A percentile compares a stretch with the other conserved stretches of the same genome.
phyloP scores from a whole-genome alignment of 2,113 vertebrate genomes.

The Euleptes europaea region DNA sequence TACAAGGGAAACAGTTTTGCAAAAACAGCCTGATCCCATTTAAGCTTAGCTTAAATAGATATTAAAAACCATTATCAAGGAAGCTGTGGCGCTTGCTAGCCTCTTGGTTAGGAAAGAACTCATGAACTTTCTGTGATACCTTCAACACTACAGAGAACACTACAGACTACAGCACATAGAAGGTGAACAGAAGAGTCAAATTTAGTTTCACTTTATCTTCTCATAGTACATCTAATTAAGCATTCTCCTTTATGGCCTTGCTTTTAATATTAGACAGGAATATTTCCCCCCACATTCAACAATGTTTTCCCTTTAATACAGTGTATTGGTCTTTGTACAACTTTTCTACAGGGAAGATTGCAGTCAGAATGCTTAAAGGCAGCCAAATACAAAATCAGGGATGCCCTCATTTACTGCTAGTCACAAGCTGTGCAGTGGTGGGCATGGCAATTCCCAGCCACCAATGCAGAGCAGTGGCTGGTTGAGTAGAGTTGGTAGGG shows the following conservation, averaged over 20 bases:
- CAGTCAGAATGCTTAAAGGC: not conserved
- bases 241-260: not conserved
- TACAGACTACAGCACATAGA: too few relatives aligned
- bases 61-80: not conserved
- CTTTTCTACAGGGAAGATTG: not conserved
- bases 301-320: not conserved
- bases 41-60: too few relatives aligned
- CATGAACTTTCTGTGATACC: not conserved
- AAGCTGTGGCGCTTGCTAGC: not conserved
- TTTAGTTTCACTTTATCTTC: not conserved
- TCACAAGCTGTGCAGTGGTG: not conserved
- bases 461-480: not conserved
- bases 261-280: conserved; percentile 6
- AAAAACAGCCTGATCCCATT: too few relatives aligned
- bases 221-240: conserved; percentile 7
- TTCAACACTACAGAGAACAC: too few relatives aligned
- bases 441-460: not conserved
- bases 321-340: not conserved
- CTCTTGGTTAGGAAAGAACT: too few relatives aligned
- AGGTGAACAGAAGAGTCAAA: not conserved
- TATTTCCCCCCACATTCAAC: not conserved
- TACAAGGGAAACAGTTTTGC: too few relatives aligned
- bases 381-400: not conserved
- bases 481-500: not conserved
- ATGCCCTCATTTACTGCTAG: not conserved